Conservation (phyloP, 92 coral and sea anemone genomes). For the Blastomussa wellsi region DNA sequence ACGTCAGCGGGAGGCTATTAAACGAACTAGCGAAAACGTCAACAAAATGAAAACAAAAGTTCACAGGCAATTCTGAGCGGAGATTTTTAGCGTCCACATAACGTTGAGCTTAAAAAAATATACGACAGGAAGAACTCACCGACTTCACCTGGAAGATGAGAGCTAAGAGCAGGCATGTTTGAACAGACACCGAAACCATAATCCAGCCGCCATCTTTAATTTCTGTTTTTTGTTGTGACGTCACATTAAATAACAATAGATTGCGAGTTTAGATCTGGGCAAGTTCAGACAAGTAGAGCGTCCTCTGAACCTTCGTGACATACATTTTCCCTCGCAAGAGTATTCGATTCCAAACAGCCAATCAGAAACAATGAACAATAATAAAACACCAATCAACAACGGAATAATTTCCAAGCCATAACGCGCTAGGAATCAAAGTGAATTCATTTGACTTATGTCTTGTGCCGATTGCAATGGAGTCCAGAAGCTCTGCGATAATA, state of each 20-base stretch:
- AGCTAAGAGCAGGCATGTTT: conserved; percentile 19
- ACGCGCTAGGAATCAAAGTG: conserved; percentile 41
- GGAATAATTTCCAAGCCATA: conserved; percentile 26
- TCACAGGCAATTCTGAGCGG: neutral
- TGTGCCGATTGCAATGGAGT: conserved; percentile 29
- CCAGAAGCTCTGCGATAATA: conserved; percentile 2
- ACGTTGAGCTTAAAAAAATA: neutral
- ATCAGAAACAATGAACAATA: conserved; percentile 34
- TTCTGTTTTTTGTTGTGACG: neutral
- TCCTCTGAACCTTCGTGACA: conserved; percentile 36
- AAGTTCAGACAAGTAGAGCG: conserved; percentile 30
- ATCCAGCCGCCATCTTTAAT: conserved; percentile 19
- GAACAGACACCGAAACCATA: conserved; percentile 15
- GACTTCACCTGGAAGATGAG: neutral
- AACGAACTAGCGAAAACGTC: neutral
- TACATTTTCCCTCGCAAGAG: conserved; percentile 36
- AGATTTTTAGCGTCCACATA: neutral
- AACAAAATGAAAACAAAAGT: neutral
- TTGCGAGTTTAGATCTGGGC: neutral
- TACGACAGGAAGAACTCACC: conserved; percentile 1
- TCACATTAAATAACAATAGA: conserved; percentile 26
- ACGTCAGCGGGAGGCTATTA: no score
- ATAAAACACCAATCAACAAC: conserved; percentile 40
- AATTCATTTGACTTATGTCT: conserved; percentile 9
- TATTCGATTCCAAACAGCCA: conserved; percentile 32